These are phyloP conservation scores for Prunella fulvescens DNA, from an alignment of 2,113 vertebrate species.

Conservation along the genomic window DNA sequence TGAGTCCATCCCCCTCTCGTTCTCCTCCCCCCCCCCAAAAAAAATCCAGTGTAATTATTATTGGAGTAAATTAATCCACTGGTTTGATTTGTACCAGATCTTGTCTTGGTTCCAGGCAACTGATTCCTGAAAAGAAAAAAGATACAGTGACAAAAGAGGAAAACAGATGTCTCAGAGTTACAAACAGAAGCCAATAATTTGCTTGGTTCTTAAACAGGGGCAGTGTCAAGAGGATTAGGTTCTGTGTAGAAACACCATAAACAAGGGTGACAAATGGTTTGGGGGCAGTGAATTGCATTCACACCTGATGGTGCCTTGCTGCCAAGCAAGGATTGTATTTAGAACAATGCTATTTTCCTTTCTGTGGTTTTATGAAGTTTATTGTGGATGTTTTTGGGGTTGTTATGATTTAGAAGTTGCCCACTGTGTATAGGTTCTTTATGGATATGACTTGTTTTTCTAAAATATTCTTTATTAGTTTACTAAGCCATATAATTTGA, in stretches of 20 bases:
- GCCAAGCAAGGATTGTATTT: not conserved
- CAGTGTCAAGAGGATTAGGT: not conserved
- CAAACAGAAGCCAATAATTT: not conserved
- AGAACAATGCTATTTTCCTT: not conserved
- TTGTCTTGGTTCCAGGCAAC: conserved; percentile 44
- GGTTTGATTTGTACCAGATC: not conserved
- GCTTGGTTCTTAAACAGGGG: not conserved
- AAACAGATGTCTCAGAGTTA: conserved; percentile 53
- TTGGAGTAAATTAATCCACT: not conserved
- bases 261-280: not conserved
- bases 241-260: not conserved
- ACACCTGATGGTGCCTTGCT: not conserved
- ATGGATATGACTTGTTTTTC: conserved; percentile 26
- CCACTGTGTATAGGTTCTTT: not conserved
- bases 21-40: not conserved
- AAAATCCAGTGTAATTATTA: not conserved
- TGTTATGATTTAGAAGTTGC: not conserved
- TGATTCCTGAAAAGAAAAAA: conserved; percentile 24
- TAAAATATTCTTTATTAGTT: not conserved
- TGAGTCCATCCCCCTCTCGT: not conserved
- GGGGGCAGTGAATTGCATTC: not conserved
- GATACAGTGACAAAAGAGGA: conserved; percentile 24
- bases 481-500: not conserved
- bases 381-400: not conserved
- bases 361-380: not conserved